Evolutionary conservation across 92 coral and sea anemone genomes (phyloP), one percentile per base, ranked within the genome.

Genomic region (Ricordea florida): DNA sequence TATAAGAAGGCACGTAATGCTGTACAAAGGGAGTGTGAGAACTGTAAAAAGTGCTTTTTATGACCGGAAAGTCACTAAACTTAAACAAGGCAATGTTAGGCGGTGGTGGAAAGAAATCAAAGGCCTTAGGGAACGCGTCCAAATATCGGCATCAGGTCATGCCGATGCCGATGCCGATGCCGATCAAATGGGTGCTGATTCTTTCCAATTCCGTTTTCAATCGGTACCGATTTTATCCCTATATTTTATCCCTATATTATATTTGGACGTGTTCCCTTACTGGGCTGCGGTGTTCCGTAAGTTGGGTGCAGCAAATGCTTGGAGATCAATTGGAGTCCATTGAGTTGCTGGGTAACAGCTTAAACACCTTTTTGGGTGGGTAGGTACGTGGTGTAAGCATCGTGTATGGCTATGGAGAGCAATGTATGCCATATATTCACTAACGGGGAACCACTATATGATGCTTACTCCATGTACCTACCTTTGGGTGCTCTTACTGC

Each of bases 261-360:
- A n/a, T n/a, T n/a, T n/a, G n/a, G n/a, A n/a, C n/a, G n/a, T n/a
- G n/a, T n/a, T n/a, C n/a, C n/a, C n/a, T n/a, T n/a, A n/a, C n/a
- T n/a, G n/a, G n/a, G n/a, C n/a, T 56, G 79, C 23, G 79, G 29
- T 34, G 52, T 58, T n/a, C 44, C 33, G 44, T 9, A 34, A 72
- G 41, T 25, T 58, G 80, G 42, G 49, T 30, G 38, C 79, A 72
- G 57, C 69, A 72, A 46, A 49, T 42, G 65, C 68, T 71, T 50
- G 10, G 53, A 34, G 69, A 72, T 23, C 67, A 72, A 30, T 41
- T 45, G 41, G 44, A 58, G 24, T 57, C 80, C 37, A 46, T 72
- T 29, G 80, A 74, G 29, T 69, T 60, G 55, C 80, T 74, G 6
- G 80, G 70, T 30, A 60, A 78, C 40, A 67, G 85, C 41, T 51